Conservation (phyloP, 2,113 vertebrate genomes). For the Entelurus aequoreus region DNA sequence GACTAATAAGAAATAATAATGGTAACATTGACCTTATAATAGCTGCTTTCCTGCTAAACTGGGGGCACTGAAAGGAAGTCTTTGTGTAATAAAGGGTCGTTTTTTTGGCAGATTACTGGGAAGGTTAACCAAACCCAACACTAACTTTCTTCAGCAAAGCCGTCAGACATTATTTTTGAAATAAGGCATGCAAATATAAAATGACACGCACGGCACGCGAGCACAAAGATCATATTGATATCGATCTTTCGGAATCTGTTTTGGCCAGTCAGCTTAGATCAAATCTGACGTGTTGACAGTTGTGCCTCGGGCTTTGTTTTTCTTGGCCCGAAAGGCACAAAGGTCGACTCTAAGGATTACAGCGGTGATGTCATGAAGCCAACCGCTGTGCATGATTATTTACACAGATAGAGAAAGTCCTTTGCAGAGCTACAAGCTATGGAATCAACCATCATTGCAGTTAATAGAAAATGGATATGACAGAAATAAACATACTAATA, state of each 20-base stretch:
- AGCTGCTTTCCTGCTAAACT: constrained; percentile 55
- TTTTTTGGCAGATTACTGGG: constrained; percentile 26
- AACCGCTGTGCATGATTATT: neutral
- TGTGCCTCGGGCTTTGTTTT: neutral
- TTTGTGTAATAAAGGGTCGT: constrained; percentile 37
- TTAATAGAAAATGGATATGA: neutral
- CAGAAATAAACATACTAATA: neutral
- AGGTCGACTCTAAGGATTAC: neutral
- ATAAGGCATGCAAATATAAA: constrained; percentile 12
- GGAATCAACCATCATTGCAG: neutral
- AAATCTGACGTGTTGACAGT: neutral
- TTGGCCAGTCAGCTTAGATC: constrained; percentile 9
- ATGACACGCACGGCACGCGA: constrained; percentile 1
- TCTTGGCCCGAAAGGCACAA: neutral
- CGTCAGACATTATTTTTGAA: constrained; percentile 17
- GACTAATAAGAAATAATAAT: constrained; percentile 61
- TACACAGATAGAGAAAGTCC: neutral
- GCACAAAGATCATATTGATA: constrained; percentile 14
- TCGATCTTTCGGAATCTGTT: neutral
- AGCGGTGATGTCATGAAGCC: neutral
- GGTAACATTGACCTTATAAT: constrained; percentile 54
- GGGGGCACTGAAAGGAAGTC: constrained; percentile 38
- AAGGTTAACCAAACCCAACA: constrained; percentile 45
- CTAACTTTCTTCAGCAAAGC: constrained; percentile 20
- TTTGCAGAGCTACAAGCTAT: neutral